Conservation (phyloP, 2,113 vertebrate genomes). For the Pitta sordida region DNA sequence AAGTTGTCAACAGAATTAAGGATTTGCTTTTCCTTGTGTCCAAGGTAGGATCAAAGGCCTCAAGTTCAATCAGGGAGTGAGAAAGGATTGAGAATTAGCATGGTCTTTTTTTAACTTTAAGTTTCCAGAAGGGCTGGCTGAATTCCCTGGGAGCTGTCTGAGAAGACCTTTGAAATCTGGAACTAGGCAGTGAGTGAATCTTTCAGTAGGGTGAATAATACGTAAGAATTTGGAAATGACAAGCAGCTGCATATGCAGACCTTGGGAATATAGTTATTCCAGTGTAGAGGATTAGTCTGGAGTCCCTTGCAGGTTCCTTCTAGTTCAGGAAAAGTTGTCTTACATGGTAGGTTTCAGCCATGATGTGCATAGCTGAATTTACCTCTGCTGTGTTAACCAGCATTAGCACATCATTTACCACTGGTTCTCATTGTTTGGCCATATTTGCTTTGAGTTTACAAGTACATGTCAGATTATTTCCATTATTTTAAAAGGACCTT, state of each 20-base stretch:
- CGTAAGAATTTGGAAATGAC: background rate
- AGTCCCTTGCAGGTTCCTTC: background rate
- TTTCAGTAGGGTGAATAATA: background rate
- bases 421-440: background rate
- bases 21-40: background rate
- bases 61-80: background rate
- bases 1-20: background rate
- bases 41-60: background rate
- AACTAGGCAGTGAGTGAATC: background rate
- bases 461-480: conserved; percentile 23
- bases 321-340: background rate
- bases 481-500: conserved; percentile 3
- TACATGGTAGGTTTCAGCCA: background rate
- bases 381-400: background rate
- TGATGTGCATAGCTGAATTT: background rate
- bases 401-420: conserved; percentile 3
- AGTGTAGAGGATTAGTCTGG: background rate
- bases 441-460: conserved; percentile 18
- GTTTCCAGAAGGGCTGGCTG: background rate
- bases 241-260: background rate
- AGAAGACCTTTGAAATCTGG: background rate
- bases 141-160: background rate
- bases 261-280: background rate
- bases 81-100: background rate
- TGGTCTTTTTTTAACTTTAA: background rate